Base-by-base conservation (phyloP, 35 echinoderm and acorn worm species). In the Patiria miniata region DNA sequence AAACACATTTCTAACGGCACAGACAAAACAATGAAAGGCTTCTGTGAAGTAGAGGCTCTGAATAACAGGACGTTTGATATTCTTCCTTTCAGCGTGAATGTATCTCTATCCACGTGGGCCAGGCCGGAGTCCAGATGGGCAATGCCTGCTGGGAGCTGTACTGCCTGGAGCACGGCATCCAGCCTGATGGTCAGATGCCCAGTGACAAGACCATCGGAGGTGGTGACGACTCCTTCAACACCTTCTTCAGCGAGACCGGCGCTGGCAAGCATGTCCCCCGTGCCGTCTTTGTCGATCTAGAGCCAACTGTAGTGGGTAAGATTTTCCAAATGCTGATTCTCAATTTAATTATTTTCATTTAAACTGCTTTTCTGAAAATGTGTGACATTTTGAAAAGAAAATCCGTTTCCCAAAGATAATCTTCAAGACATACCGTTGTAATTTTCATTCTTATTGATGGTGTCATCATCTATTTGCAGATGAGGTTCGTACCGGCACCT, bases 51-150 rank as follows among this genome's bases (percentile, higher is more conserved):
- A n/a, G n/a, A n/a, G n/a, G n/a, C n/a, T n/a, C n/a, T n/a, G n/a
- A n/a, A n/a, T n/a, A n/a, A n/a, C n/a, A n/a, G n/a, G n/a, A n/a
- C n/a, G n/a, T n/a, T n/a, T n/a, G n/a, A n/a, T n/a, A n/a, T n/a
- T n/a, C n/a, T n/a, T n/a, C n/a, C n/a, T n/a, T n/a, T n/a, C n/a
- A 95, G 93, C 93, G 93, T 83, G 92, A 94, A 90, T 94, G 92
- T 86, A 94, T 94, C 78, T 94, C 92, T 32, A 79, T 94, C 88
- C 92, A 95, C n/a, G 89, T 95, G 22, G 93, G 93, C 37, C 93
- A 95, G 83, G 93, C 93, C 36, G 93, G 93, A 40, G 84, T 86
- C 19, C 93, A 95, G 86, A 95, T 91, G 44, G 89, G 93, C 54
- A 91, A 91, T 85, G 90, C 93, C 76, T 95, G 93, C 56, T 96